A percentile compares a stretch with the other conserved stretches of the same genome.
These are phyloP conservation scores for Entomobrya proxima DNA, from an alignment of 2,888 invertebrate genomes.

Conservation along the genomic window DNA sequence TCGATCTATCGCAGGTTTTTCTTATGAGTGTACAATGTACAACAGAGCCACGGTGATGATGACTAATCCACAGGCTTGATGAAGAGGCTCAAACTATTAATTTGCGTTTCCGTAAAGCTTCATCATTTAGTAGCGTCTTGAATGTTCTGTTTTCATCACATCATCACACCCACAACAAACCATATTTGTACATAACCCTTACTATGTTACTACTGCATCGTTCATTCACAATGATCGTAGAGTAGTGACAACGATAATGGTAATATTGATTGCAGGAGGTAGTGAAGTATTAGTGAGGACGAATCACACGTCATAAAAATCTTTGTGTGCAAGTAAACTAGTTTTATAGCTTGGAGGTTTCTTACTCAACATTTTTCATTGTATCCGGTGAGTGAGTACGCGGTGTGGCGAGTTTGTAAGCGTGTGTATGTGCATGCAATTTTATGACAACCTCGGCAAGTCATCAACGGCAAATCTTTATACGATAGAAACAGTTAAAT, in stretches of 20 bases:
- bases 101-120: conserved; percentile 53
- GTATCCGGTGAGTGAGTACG: conserved; percentile 18
- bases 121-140: conserved; percentile 44
- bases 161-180: conserved; percentile 41
- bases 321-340: conserved; percentile 23
- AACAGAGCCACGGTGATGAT: not conserved
- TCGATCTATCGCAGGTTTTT: conserved; percentile 25
- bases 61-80: conserved; percentile 48
- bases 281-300: conserved; percentile 4
- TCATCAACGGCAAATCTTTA: not conserved
- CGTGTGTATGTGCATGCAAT: not conserved
- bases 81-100: conserved; percentile 49
- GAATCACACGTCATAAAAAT: conserved; percentile 31
- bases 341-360: conserved; percentile 17
- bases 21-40: conserved; percentile 16
- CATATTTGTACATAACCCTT: not conserved
- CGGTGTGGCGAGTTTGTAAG: not conserved
- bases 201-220: not conserved
- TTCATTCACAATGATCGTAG: conserved; percentile 28
- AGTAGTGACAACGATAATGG: conserved; percentile 13
- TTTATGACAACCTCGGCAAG: conserved; percentile 16
- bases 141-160: conserved; percentile 32
- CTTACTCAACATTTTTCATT: conserved; percentile 40
- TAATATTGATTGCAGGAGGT: not conserved
- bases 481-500: conserved; percentile 2